Base-by-base conservation (phyloP, 1,140 invertebrate species). In the Marisa cornuarietis region DNA sequence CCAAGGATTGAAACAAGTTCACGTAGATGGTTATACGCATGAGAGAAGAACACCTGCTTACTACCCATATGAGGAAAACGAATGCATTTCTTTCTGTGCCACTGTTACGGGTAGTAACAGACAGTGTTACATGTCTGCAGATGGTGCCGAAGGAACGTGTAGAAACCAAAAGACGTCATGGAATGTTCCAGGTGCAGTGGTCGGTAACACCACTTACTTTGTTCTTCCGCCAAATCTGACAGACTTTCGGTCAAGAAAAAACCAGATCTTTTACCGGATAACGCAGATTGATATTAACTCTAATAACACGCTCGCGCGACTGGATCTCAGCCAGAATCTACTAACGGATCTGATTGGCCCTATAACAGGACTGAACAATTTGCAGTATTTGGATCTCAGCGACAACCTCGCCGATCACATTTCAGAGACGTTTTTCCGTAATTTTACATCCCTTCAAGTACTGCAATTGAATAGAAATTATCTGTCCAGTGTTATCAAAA, bases 221-320 rank as follows among this genome's bases (percentile, higher is more conserved):
- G 11, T 22, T 22, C n/a, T 85, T 18, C 73, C 81, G 22, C 84
- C 84, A 49, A 61, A 71, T 16, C 24, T 84, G 7, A 66, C 63
- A 14, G 72, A 16, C 54, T 42, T 80, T 8, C 16, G 71, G 20
- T 68, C 79, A 26, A 73, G 73, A 18, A 49, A 68, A n/a, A 80
- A 79, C 31, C 54, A 73, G 16, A 72, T 84, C 14, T 73, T 51
- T n/a, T 82, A 79, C 61, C 26, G 18, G 22, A 11, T 82, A 4
- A n/a, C 63, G 11, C 9, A 65, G 13, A 22, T 79, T n/a, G 11
- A 65, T 3, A 65, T 82, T 9, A 18, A 58, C 42, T 62, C 71
- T 7, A 82, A 79, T 51, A 79, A 72, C 61, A 26, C 54, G 22
- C 51, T 75, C 22, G 26, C 16, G 14, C 20, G 14, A 24, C 31